Evolutionary conservation across 1,140 invertebrate genomes (phyloP).

Genomic region (Drosophila ironensis): DNA sequence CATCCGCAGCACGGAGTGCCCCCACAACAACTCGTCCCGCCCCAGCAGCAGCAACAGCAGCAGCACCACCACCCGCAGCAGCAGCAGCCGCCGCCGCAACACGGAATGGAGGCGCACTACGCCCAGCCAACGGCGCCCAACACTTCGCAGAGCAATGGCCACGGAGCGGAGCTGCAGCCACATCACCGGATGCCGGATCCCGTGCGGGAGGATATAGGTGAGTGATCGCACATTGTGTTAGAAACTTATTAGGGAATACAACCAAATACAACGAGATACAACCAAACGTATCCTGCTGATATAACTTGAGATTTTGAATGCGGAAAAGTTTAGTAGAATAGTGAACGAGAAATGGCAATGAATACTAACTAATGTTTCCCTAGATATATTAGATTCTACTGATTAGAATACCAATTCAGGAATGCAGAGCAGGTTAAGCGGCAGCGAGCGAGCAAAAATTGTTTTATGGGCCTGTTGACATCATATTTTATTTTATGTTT

Average conservation of each 20-base stretch:
- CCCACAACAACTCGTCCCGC: slow-evolving; percentile 64
- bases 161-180: slow-evolving; percentile 64
- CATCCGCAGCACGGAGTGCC: slow-evolving; percentile 59
- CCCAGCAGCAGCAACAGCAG: slow-evolving; percentile 71
- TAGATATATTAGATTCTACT: too few species aligned
- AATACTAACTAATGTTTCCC: too few species aligned
- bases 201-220: slow-evolving; percentile 83
- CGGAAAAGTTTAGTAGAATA: too few species aligned
- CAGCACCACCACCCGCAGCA: slow-evolving; percentile 85
- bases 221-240: slow-evolving; percentile 7
- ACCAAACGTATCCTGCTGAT: too few species aligned
- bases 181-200: slow-evolving; percentile 81
- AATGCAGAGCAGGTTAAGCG: too few species aligned
- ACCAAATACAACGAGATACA: too few species aligned
- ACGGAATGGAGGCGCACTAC: slow-evolving; percentile 69
- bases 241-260: background rate
- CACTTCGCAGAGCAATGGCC: slow-evolving; percentile 63
- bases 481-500: too few species aligned
- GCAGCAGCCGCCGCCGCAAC: slow-evolving; percentile 69
- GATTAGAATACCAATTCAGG: too few species aligned
- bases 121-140: slow-evolving; percentile 57
- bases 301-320: too few species aligned
- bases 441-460: too few species aligned
- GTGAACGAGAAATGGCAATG: too few species aligned
- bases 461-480: too few species aligned